Evolutionary conservation across 2,113 vertebrate species (phyloP).

Genomic region (Microtus pennsylvanicus): DNA sequence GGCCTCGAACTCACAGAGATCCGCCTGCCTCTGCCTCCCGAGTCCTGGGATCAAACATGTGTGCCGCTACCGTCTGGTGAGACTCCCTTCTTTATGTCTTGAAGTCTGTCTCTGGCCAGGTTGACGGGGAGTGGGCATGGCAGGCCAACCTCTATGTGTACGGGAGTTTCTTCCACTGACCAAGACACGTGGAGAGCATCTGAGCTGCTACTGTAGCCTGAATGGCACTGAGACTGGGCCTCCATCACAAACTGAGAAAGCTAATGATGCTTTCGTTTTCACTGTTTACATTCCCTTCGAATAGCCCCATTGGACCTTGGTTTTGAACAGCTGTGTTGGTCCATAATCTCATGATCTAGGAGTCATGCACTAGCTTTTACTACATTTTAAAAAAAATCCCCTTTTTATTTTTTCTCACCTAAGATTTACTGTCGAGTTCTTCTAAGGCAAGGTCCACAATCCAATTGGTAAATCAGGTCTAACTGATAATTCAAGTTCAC

Average conservation of each 20-base stretch:
- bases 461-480: not conserved
- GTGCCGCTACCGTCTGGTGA: too few relatives aligned
- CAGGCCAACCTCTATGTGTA: not conserved
- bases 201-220: not conserved
- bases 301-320: not conserved
- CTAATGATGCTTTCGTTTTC: not conserved
- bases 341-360: not conserved
- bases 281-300: not conserved
- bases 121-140: not conserved
- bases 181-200: rapidly evolving
- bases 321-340: not conserved
- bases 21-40: too few relatives aligned
- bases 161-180: not conserved
- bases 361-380: not conserved
- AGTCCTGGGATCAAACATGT: too few relatives aligned
- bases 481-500: not conserved
- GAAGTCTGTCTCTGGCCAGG: too few relatives aligned
- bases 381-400: not conserved
- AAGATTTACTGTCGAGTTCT: not conserved
- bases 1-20: too few relatives aligned
- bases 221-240: not conserved
- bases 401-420: not conserved
- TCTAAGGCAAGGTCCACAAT: not conserved
- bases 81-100: too few relatives aligned
- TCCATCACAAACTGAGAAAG: not conserved